Base-by-base conservation (phyloP, 2,888 invertebrate species). In the Polyommatus icarus region DNA sequence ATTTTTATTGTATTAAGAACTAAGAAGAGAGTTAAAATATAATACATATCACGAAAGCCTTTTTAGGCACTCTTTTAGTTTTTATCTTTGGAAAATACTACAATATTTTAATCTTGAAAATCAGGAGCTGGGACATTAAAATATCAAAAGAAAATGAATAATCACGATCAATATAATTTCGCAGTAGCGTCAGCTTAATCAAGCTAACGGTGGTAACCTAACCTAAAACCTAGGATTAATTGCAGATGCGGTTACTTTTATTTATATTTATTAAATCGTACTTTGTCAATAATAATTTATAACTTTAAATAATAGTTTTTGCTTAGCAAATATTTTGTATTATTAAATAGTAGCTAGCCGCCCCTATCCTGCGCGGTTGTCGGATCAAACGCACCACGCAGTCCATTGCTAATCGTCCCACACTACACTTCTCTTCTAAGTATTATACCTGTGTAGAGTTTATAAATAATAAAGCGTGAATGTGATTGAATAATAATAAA, bases 331-430 rank as follows among this genome's bases (percentile, higher is more conserved):
- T 61, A 61, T 24, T 61, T 61, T 24, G 24, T 83, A 83, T 81
- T 88, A 88, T 90, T 87, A 88, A 88, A 87, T 85, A 75, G 86
- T 84, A 85, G 83, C 80, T 86, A 86, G 84, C 87, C 85, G 86
- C 91, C 93, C 93, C 90, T 80, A 87, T 84, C 82, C 73, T 90
- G 90, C 91, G 91, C 91, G 90, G 89, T 85, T 84, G 79, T 84
- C 82, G 73, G 40, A 15, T 80, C 82, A 85, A 89, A 88, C 87
- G 84, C 84, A 86, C 87, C 87, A 89, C 91, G 89, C 92, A 93
- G 93, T 93, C 87, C 84, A 86, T 87, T 87, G 86, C 85, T 87
- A 90, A 87, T 89, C 92, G 90, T 85, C 89, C 87, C 83, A 81
- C 89, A 86, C 81, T 83, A 77, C 87, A 86, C 91, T 87, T 84